Base-by-base conservation (phyloP, 2,797 vertebrate species). In the Mycteria americana region DNA sequence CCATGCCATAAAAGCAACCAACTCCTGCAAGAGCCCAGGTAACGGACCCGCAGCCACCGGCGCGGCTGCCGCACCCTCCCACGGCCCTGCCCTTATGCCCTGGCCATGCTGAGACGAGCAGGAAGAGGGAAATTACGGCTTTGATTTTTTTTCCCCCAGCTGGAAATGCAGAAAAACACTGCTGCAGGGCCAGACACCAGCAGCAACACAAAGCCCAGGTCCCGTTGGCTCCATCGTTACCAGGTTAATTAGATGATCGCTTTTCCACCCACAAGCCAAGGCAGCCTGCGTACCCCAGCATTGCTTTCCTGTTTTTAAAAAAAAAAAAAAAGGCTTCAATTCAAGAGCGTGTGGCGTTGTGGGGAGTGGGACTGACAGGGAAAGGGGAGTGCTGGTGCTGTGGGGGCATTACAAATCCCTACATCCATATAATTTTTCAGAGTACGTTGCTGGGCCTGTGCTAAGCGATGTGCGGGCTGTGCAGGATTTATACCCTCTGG, bases 321-420 rank as follows among this genome's bases (percentile, higher is more conserved):
- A 23, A 13, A 50, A 27, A 51, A 21, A 56, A 56, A 63, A 35
- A 25, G 14, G 59, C 14, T 43, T 12, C 18, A 72, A 43, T 31
- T 15, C 5, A 16, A 13, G 11, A 6, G 22, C 4, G 1, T 4
- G 37, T 18, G 65, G 48, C 0, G 0, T 0, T 31, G 13, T 6
- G 24, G 30, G 33, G 46, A 39, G 21, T 3, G 6, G 63, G n/a
- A 14, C n/a, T 7, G 46, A 33, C 24, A 30, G 62, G 33, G 28
- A 18, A 14, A 11, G 46, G 39, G 39, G 5, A 18, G 30, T 3
- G 1, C 53, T 16, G 46, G 5, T 27, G 39, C 54, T 9, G 63
- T 3, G 22, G 46, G 11, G 28, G 8, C 39, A 2, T 11, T 13
- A 7, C 3, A 30, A 30, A 60, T 27, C 54, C 24, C 46, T 14